Evolutionary conservation across 30 jellyfish, hydroid and myxozoan genomes (phyloP).

Genomic region (Mastigias papua): DNA sequence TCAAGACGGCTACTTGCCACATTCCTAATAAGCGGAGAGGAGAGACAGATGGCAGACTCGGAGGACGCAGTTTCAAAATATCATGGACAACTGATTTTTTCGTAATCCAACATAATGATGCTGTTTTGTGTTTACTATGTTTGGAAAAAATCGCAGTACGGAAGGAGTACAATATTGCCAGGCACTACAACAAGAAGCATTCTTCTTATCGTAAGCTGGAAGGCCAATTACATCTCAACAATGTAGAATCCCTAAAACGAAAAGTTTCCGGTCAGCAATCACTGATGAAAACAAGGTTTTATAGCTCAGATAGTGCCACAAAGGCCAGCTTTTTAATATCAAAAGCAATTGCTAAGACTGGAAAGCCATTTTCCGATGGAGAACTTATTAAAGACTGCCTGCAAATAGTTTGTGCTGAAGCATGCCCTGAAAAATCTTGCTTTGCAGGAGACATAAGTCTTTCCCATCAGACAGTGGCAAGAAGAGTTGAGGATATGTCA

Average conservation of each 20-base stretch:
- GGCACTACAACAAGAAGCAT: not conserved
- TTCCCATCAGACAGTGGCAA: not conserved
- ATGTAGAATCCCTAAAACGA: not conserved
- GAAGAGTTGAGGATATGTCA: not conserved
- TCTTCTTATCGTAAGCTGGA: not conserved
- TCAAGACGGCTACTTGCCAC: conserved; percentile 23
- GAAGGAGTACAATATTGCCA: not conserved
- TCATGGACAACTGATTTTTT: conserved; percentile 38
- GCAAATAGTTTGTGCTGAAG: not conserved
- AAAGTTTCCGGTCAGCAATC: not conserved
- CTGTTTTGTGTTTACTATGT: conserved; percentile 9
- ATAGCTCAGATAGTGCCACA: not conserved
- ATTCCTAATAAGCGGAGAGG: conserved; percentile 14
- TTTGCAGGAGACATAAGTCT: not conserved
- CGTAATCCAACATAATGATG: conserved; percentile 13
- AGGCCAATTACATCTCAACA: not conserved
- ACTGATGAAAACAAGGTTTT: not conserved
- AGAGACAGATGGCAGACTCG: conserved; percentile 45
- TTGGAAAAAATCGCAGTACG: not conserved
- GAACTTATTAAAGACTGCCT: not conserved
- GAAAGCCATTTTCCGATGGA: not conserved
- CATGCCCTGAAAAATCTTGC: not conserved
- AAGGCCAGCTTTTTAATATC: not conserved
- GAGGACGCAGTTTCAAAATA: conserved; percentile 13
- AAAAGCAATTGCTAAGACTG: not conserved